Evolutionary conservation across 2,888 invertebrate genomes (phyloP).

Genomic region (Conchocele bisecta): DNA sequence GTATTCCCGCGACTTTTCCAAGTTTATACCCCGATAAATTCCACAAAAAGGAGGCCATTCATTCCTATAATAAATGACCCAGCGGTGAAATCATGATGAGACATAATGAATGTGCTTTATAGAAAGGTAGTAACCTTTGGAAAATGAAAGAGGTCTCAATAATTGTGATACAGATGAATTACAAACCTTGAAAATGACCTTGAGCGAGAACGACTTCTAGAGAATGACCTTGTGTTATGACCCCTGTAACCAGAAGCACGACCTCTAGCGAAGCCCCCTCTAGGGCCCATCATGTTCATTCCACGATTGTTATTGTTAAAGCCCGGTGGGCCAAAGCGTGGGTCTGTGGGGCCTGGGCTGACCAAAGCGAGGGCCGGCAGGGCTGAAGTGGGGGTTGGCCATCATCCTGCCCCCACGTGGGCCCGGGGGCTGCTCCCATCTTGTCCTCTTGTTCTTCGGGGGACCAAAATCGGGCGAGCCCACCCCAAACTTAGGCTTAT

Average conservation of each 20-base stretch:
- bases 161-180: no score
- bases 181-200: slow-evolving; percentile 78
- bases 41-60: no score
- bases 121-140: no score
- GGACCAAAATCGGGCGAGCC: no score
- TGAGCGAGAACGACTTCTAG: slow-evolving; percentile 77
- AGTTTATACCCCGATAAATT: no score
- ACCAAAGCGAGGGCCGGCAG: slow-evolving; percentile 5
- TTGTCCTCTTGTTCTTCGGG: slow-evolving; percentile 44
- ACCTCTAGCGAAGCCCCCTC: slow-evolving; percentile 29
- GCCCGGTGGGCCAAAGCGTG: slow-evolving; percentile 27
- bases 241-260: slow-evolving; percentile 46
- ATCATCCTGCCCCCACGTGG: background rate
- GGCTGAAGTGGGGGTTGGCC: background rate
- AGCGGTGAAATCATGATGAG: no score
- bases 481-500: no score
- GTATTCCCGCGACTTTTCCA: no score
- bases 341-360: background rate
- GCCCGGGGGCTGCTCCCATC: slow-evolving; percentile 39
- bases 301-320: slow-evolving; percentile 15
- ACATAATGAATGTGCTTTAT: no score
- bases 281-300: slow-evolving; percentile 31
- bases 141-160: no score
- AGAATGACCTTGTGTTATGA: slow-evolving; percentile 61
- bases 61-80: no score